A percentile compares a stretch with the other conserved stretches of the same genome.
phyloP scores from a whole-genome alignment of 2,797 vertebrate species.

The Lacerta agilis region DNA sequence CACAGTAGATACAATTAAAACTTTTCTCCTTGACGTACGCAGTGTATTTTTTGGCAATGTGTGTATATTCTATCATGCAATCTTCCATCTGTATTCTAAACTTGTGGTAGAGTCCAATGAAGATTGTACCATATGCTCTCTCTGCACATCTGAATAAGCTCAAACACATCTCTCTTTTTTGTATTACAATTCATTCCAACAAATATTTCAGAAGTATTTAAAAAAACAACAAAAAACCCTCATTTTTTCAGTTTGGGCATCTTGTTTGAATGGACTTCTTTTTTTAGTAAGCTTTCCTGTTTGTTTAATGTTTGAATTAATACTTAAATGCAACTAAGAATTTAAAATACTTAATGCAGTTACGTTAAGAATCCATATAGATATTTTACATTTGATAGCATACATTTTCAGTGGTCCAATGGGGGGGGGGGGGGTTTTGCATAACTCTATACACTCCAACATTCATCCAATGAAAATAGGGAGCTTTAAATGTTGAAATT shows the following conservation, averaged over 20 bases:
- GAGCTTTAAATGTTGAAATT: not conserved
- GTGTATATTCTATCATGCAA: not conserved
- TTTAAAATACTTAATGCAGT: not conserved
- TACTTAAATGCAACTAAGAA: not conserved
- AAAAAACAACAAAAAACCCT: too few species aligned
- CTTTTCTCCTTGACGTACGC: not conserved
- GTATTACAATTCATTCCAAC: not conserved
- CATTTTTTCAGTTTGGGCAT: not conserved
- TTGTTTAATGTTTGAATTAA: not conserved
- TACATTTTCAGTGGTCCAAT: not conserved
- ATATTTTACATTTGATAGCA: not conserved
- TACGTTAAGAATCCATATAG: not conserved
- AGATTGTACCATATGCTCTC: not conserved
- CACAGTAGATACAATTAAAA: not conserved
- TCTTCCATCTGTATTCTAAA: not conserved
- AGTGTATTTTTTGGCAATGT: not conserved
- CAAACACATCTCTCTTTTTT: not conserved
- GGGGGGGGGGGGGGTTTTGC: not conserved
- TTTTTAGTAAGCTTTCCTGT: not conserved
- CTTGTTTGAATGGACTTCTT: not conserved
- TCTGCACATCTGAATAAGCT: not conserved
- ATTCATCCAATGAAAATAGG: too few species aligned
- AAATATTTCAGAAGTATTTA: not conserved
- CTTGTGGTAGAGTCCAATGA: not conserved
- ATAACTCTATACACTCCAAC: too few species aligned